Evolutionary conservation across 2,888 invertebrate species (phyloP).

Genomic region (Pterobdella sp.): DNA sequence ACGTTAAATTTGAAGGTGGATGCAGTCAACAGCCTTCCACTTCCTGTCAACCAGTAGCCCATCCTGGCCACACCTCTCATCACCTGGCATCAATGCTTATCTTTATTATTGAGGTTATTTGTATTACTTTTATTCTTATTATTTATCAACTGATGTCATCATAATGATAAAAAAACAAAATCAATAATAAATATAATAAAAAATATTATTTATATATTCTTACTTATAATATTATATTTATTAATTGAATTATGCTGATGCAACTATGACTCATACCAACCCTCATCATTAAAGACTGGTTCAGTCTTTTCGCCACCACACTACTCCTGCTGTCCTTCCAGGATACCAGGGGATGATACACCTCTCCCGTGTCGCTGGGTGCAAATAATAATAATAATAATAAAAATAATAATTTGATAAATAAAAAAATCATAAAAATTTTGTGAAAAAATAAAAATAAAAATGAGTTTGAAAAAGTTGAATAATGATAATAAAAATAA

Average conservation of each 20-base stretch:
- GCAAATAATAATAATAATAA: constrained; percentile 12
- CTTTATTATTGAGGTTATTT: not conserved
- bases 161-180: not conserved
- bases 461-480: not conserved
- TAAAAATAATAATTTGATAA: constrained; percentile 14
- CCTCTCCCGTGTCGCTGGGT: constrained; percentile 61
- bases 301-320: constrained; percentile 65
- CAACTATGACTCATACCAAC: constrained; percentile 13
- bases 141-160: not conserved
- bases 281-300: constrained; percentile 53
- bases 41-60: constrained; percentile 69
- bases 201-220: not conserved
- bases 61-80: constrained; percentile 63
- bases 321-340: constrained; percentile 81
- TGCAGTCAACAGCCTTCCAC: constrained; percentile 72
- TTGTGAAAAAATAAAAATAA: not conserved
- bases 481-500: constrained; percentile 38
- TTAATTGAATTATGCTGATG: not conserved
- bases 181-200: not conserved
- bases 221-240: not conserved
- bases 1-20: constrained; percentile 70
- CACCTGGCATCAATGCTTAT: constrained; percentile 18
- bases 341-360: constrained; percentile 75
- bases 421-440: too few species aligned
- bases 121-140: not conserved